Base-by-base conservation (phyloP, 2,113 vertebrate species). In the Morone saxatilis region DNA sequence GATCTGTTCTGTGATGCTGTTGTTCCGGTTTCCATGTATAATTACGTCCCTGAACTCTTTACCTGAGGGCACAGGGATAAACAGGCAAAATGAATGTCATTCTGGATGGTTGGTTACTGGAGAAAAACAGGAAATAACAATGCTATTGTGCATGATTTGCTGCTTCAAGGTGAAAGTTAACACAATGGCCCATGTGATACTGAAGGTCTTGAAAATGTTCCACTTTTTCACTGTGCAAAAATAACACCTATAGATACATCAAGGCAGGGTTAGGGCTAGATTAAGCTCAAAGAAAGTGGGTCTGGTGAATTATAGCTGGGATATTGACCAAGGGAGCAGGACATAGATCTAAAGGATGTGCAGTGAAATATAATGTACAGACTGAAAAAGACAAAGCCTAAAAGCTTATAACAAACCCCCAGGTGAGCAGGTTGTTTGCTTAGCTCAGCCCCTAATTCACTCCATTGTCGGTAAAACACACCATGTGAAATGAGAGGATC, bases 1-100 rank as follows among this genome's bases (percentile, higher is more conserved):
- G 94, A 99, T 99, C 95, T 99, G 98, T 81, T 99, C 98, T 6
- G 98, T 98, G 95, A 99, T 99, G 95, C 98, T 99, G 95, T 99
- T 99, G 93, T 99, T 99, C 74, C 94, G 89, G 94, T 95, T 94
- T 94, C 98, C 98, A 0, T 97, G 98, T 94, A 99, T 98, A 83
- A 99, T 97, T 91, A 99, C 98, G 75, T 99, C 98, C 6, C 94
- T 91, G 73, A 95, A 95, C 90, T 95, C 95, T 66, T 95, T 96
- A 83, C 96, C 96, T 96, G 88, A 8, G 69, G 76, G 71, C 54
- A 65, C 6, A 14, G 22, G 51, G 16, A 84, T 69, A 86, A 80
- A 62, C 62, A 83, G 57, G 63, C 6, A 22, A 11, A 20, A 11
- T 67, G 70, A 65, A 60, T 22, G 71, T 13, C 45, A 61, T 19